Percentiles rank a stretch among this genome's conserved stretches.
Evolutionary conservation across 1,140 invertebrate genomes (phyloP).

Genomic region (Brachionus rubens): DNA sequence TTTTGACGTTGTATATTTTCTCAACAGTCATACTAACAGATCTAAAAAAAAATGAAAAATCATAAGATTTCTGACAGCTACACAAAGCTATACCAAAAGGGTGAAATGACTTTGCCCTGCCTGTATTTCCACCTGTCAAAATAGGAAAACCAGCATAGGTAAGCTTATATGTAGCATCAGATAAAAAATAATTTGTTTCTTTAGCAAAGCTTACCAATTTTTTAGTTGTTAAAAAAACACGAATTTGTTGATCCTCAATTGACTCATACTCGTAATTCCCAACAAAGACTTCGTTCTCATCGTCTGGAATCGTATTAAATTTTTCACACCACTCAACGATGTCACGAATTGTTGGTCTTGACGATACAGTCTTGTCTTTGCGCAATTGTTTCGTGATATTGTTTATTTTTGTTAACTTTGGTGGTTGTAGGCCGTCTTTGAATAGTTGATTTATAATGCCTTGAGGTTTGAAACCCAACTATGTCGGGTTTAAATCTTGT

Average conservation of each 20-base stretch:
- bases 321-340: neutral
- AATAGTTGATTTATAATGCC: neutral
- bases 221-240: neutral
- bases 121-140: neutral
- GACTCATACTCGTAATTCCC: neutral
- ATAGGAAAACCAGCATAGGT: neutral
- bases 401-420: neutral
- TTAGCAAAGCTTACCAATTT: neutral
- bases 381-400: neutral
- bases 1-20: neutral
- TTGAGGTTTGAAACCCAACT: neutral
- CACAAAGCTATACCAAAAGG: slow-evolving; percentile 21
- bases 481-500: too few species aligned
- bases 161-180: slow-evolving; percentile 1
- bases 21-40: neutral
- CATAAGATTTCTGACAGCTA: neutral
- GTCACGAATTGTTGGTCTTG: neutral
- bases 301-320: neutral
- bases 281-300: neutral
- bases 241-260: neutral
- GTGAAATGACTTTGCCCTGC: neutral
- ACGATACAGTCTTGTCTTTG: neutral
- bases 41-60: neutral
- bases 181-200: neutral
- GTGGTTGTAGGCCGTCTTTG: neutral